phyloP scores from a whole-genome alignment of 2,113 vertebrate species.

The Pipa parva region DNA sequence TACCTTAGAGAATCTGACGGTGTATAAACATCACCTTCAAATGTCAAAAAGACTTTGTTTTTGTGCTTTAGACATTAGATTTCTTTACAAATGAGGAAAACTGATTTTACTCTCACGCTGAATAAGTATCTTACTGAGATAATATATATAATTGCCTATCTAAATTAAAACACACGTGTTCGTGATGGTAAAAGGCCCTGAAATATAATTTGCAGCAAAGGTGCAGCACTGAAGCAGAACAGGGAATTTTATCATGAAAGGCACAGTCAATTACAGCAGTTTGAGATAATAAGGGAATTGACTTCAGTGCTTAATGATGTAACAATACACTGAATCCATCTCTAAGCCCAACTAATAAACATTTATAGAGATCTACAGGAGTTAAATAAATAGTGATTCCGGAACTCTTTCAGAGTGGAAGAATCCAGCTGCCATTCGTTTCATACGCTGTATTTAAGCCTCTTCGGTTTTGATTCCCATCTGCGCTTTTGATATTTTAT shows the following conservation, averaged over 20 bases:
- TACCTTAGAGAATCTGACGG: too few relatives aligned
- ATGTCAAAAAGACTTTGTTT: not conserved
- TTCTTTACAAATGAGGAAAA: not conserved
- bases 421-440: not conserved
- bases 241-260: conserved; percentile 9
- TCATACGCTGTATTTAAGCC: not conserved
- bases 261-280: conserved; percentile 5
- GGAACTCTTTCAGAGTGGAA: not conserved
- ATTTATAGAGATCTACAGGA: not conserved
- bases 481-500: not conserved
- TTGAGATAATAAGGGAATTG: not conserved
- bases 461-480: too few relatives aligned
- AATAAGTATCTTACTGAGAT: conserved; percentile 7
- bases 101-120: not conserved
- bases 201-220: conserved; percentile 11
- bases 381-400: not conserved
- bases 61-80: not conserved
- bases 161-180: conserved; percentile 9
- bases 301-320: not conserved
- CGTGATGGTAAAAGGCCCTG: conserved; percentile 3
- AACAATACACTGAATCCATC: conserved; percentile 2
- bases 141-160: conserved; percentile 11
- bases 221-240: conserved; percentile 11
- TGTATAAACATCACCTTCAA: not conserved
- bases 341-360: not conserved